phyloP scores from a whole-genome alignment of 2,888 invertebrate genomes.

The Eupeodes latifasciatus region DNA sequence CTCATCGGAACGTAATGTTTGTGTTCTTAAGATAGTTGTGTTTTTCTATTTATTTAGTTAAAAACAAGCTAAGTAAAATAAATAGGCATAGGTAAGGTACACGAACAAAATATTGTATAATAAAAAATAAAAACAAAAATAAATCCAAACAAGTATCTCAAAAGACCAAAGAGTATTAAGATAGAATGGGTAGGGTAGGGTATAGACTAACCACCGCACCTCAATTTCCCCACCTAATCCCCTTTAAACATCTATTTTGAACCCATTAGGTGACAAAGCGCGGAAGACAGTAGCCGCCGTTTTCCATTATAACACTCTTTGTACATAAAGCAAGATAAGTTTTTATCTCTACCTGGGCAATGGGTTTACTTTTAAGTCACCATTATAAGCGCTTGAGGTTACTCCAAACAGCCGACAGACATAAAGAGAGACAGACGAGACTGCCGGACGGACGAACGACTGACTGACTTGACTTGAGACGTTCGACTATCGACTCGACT shows the following conservation, averaged over 20 bases:
- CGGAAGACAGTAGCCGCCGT: slow-evolving; percentile 73
- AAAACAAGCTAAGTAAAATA: slow-evolving; percentile 27
- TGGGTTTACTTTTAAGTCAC: slow-evolving; percentile 64
- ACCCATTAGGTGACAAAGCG: slow-evolving; percentile 70
- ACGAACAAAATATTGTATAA: too few relatives aligned
- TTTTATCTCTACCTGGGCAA: slow-evolving; percentile 47
- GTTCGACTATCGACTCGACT: slow-evolving; percentile 27
- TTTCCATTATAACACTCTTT: slow-evolving; percentile 70
- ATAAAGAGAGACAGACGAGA: slow-evolving; percentile 2
- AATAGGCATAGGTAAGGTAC: background rate
- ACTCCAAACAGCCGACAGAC: slow-evolving; percentile 43
- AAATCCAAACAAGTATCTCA: slow-evolving; percentile 41
- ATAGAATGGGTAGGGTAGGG: background rate
- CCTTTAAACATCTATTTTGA: slow-evolving; percentile 46
- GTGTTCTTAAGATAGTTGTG: slow-evolving; percentile 21
- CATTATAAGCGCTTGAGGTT: slow-evolving; percentile 61
- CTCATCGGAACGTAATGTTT: slow-evolving; percentile 1
- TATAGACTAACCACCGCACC: slow-evolving; percentile 4
- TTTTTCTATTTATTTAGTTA: slow-evolving; percentile 1
- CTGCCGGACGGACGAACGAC: background rate
- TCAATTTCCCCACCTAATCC: slow-evolving; percentile 8
- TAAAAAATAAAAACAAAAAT: slow-evolving; percentile 6
- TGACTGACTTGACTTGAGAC: background rate
- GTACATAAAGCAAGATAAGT: slow-evolving; percentile 64
- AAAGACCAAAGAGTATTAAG: slow-evolving; percentile 17